phyloP scores from a whole-genome alignment of 2,888 invertebrate species.

The Cheiracanthium punctorium region DNA sequence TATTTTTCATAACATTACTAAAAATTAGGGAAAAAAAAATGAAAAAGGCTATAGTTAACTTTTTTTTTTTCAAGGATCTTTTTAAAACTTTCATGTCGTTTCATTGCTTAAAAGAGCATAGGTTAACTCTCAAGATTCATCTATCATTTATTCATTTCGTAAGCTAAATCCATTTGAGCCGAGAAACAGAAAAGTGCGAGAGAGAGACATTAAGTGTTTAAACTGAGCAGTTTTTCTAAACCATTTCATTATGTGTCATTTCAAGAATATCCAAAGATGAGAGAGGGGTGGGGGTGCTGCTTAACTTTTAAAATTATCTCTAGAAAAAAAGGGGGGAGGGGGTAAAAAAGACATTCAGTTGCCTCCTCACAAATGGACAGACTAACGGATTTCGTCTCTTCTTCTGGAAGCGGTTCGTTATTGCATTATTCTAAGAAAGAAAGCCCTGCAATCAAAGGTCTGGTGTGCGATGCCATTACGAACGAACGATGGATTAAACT shows the following conservation, averaged over 20 bases:
- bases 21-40: neutral
- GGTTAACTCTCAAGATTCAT: neutral
- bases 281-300: too few relatives aligned
- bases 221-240: neutral
- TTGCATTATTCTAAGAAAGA: neutral
- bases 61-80: neutral
- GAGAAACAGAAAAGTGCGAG: neutral
- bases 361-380: neutral
- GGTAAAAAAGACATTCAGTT: neutral
- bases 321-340: neutral
- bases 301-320: neutral
- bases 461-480: neutral
- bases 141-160: neutral
- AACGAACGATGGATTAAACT: neutral
- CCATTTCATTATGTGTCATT: slow-evolving; percentile 8
- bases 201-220: slow-evolving; percentile 9
- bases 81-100: neutral
- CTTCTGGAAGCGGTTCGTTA: neutral
- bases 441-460: neutral
- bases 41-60: neutral
- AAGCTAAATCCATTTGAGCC: neutral
- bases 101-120: neutral
- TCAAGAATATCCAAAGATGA: neutral
- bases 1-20: too few relatives aligned
- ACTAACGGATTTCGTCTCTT: neutral